These are phyloP conservation scores for Gobio gobio DNA, from an alignment of 2,113 vertebrate species.

Conservation along the genomic window DNA sequence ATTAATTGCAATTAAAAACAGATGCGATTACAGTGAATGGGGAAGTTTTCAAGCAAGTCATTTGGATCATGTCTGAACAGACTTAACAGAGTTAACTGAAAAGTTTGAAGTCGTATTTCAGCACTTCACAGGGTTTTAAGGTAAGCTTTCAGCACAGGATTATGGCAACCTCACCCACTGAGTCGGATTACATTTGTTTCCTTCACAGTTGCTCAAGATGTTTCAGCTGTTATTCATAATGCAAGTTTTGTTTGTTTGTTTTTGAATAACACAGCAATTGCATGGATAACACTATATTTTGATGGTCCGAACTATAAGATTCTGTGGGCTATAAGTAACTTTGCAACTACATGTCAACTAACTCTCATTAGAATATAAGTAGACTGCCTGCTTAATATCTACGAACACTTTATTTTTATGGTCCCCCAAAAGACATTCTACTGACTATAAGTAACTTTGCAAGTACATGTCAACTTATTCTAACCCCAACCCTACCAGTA, in stretches of 20 bases:
- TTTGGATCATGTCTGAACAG: neutral
- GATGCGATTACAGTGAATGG: neutral
- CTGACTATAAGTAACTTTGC: too few relatives aligned
- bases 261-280: neutral
- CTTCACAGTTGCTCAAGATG: constrained; percentile 11
- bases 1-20: neutral
- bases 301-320: too few relatives aligned
- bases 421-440: too few relatives aligned
- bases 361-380: too few relatives aligned
- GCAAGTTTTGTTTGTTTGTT: neutral
- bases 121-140: constrained; percentile 15
- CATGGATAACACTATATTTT: too few relatives aligned
- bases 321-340: too few relatives aligned
- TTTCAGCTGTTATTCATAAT: constrained; percentile 13
- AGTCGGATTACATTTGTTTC: constrained; percentile 34
- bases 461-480: too few relatives aligned
- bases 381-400: too few relatives aligned
- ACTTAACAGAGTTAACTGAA: neutral
- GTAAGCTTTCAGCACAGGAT: constrained; percentile 38
- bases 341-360: too few relatives aligned
- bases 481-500: too few relatives aligned
- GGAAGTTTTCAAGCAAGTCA: neutral
- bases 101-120: neutral
- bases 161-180: constrained; percentile 23
- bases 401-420: too few relatives aligned